phyloP scores from a whole-genome alignment of 1,140 invertebrate genomes.

The Drosophila pseudoobscura region DNA sequence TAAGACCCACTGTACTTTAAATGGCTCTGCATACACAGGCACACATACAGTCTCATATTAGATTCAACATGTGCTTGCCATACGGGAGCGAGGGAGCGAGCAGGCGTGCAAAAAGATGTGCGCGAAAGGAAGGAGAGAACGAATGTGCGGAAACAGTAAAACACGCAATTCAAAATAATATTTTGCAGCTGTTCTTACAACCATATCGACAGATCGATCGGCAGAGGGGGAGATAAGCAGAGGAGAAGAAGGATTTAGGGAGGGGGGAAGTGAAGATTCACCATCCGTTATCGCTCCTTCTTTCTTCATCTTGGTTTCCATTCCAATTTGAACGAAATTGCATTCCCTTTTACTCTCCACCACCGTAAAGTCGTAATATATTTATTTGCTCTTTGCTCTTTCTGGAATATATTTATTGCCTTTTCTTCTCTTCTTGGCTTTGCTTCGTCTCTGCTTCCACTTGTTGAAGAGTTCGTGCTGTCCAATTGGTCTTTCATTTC shows the following conservation, averaged over 20 bases:
- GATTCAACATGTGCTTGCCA: slow-evolving; percentile 29
- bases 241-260: too few species aligned
- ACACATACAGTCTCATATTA: slow-evolving; percentile 1
- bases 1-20: background rate
- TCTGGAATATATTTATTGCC: background rate
- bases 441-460: slow-evolving; percentile 2
- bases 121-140: too few species aligned
- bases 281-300: background rate
- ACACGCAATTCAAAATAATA: slow-evolving; percentile 29
- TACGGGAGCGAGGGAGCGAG: slow-evolving; percentile 14
- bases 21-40: slow-evolving; percentile 8
- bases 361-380: too few species aligned
- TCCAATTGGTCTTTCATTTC: slow-evolving; percentile 15
- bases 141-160: slow-evolving; percentile 16
- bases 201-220: background rate
- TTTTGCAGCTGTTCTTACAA: slow-evolving; percentile 49
- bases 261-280: background rate
- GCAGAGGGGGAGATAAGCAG: slow-evolving; percentile 1
- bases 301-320: background rate
- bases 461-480: slow-evolving; percentile 8
- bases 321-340: too few species aligned
- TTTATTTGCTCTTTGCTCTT: background rate
- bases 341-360: too few species aligned
- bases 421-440: background rate
- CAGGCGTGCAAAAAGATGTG: background rate